phyloP scores from a whole-genome alignment of 2,888 invertebrate species.

The Anoplius nigerrimus region DNA sequence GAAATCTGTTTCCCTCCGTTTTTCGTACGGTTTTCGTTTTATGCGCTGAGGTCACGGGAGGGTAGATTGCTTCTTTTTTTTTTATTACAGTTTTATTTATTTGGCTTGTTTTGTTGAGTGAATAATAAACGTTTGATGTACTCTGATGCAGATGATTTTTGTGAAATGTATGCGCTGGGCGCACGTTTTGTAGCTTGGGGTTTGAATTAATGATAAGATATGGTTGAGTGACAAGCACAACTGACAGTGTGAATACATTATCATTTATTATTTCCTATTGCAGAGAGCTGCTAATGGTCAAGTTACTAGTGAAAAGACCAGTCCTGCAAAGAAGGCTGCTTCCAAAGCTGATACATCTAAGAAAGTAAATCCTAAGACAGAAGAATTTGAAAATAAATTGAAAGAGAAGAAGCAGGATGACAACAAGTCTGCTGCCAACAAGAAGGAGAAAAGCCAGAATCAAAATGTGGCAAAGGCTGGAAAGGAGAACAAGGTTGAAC shows the following conservation, averaged over 20 bases:
- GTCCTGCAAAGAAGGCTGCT: slow-evolving; percentile 78
- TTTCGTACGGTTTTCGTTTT: too few relatives aligned
- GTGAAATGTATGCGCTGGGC: too few relatives aligned
- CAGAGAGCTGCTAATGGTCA: slow-evolving; percentile 81
- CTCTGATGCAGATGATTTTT: too few relatives aligned
- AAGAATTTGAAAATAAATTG: slow-evolving; percentile 75
- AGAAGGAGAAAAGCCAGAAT: slow-evolving; percentile 64
- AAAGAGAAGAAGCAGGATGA: slow-evolving; percentile 76
- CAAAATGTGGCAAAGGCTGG: slow-evolving; percentile 58
- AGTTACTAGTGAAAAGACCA: slow-evolving; percentile 77
- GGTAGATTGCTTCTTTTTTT: too few relatives aligned
- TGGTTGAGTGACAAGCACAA: too few relatives aligned
- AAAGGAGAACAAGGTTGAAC: slow-evolving; percentile 77
- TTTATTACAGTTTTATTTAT: too few relatives aligned
- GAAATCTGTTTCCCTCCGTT: too few relatives aligned
- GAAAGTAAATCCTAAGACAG: slow-evolving; percentile 75
- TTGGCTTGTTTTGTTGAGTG: too few relatives aligned
- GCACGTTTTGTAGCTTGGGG: not conserved
- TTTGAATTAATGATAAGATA: too few relatives aligned
- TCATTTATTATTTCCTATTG: slow-evolving; percentile 67
- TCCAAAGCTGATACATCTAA: slow-evolving; percentile 74
- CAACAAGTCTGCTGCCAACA: slow-evolving; percentile 74
- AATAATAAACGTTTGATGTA: too few relatives aligned
- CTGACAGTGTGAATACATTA: not conserved
- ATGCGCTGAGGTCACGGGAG: too few relatives aligned